Percentiles rank a stretch among this genome's conserved stretches.
Evolutionary conservation across 2,888 invertebrate species (phyloP).

Genomic region (Cephus pulcher): DNA sequence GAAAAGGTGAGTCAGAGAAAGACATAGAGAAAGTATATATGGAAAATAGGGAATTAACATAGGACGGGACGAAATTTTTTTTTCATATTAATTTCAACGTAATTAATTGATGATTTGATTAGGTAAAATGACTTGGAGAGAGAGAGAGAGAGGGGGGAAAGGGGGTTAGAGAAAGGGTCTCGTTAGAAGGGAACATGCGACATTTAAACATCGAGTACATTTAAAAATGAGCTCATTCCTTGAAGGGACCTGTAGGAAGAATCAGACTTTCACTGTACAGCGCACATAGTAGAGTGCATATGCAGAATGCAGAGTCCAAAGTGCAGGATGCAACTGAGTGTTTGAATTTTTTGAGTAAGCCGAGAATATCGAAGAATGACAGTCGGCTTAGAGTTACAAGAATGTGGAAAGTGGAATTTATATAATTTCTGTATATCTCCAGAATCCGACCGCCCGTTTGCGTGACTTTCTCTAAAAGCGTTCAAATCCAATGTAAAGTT

Average conservation of each 20-base stretch:
- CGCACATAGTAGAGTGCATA: too few species aligned
- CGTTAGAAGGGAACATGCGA: constrained; percentile 59
- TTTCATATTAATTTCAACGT: too few species aligned
- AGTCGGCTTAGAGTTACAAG: too few species aligned
- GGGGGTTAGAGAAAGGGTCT: constrained; percentile 39
- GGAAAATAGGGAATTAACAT: too few species aligned
- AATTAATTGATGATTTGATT: too few species aligned
- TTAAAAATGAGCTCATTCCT: constrained; percentile 30
- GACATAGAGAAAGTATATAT: too few species aligned
- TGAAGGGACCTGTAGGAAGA: constrained; percentile 10
- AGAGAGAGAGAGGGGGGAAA: constrained; percentile 34
- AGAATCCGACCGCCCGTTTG: constrained; percentile 44
- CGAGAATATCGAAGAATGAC: too few species aligned
- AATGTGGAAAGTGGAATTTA: constrained; percentile 11
- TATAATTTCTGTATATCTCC: constrained; percentile 34
- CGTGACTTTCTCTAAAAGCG: constrained; percentile 43
- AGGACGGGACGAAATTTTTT: too few species aligned
- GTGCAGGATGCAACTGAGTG: too few species aligned
- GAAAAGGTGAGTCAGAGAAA: too few species aligned
- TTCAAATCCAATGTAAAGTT: constrained; percentile 35
- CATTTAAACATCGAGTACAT: constrained; percentile 59
- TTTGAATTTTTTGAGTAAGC: too few species aligned
- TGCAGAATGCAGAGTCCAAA: too few species aligned
- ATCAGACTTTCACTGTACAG: not conserved
- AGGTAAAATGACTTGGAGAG: constrained; percentile 13